These are phyloP conservation scores for Epizoanthus fatuus DNA, from an alignment of 92 coral and sea anemone genomes.

Conservation along the genomic window DNA sequence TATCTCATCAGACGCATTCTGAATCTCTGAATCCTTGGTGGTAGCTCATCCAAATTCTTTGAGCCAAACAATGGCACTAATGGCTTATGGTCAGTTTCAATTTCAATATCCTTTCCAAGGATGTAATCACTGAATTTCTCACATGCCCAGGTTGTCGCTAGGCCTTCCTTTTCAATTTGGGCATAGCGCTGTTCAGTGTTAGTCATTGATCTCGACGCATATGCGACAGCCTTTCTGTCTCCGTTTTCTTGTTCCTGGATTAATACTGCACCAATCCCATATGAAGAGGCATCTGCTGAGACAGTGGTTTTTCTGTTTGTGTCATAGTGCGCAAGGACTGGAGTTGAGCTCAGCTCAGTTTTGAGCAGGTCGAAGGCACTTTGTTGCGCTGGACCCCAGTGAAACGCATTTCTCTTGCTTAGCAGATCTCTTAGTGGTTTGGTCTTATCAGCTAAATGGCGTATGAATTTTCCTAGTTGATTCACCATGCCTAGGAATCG, in stretches of 20 bases:
- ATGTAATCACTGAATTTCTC: slow-evolving; percentile 63
- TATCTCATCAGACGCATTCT: slow-evolving; percentile 66
- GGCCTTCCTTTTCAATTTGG: slow-evolving; percentile 71
- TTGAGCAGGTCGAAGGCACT: neutral
- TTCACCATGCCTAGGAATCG: slow-evolving; percentile 60
- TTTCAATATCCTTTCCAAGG: slow-evolving; percentile 52
- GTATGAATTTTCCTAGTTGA: slow-evolving; percentile 60
- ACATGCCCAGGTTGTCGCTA: slow-evolving; percentile 64
- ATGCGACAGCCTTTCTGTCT: slow-evolving; percentile 46
- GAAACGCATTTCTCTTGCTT: slow-evolving; percentile 33
- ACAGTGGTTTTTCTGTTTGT: slow-evolving; percentile 42
- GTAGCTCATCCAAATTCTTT: slow-evolving; percentile 55
- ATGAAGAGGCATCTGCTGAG: slow-evolving; percentile 64
- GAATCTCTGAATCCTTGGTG: slow-evolving; percentile 68
- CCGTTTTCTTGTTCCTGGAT: slow-evolving; percentile 47
- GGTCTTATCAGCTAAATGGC: slow-evolving; percentile 36
- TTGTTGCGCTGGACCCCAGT: slow-evolving; percentile 38
- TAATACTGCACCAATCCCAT: slow-evolving; percentile 65
- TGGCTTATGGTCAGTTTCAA: slow-evolving; percentile 75
- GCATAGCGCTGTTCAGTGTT: slow-evolving; percentile 54
- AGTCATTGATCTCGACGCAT: slow-evolving; percentile 59
- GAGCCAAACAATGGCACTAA: slow-evolving; percentile 61
- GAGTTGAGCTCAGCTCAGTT: slow-evolving; percentile 48
- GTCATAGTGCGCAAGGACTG: slow-evolving; percentile 58
- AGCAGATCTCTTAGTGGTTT: slow-evolving; percentile 21